Percentiles rank a stretch among this genome's conserved stretches.
Evolutionary conservation across 1,140 invertebrate genomes (phyloP).

Genomic region (Tetramorium parvispinum): DNA sequence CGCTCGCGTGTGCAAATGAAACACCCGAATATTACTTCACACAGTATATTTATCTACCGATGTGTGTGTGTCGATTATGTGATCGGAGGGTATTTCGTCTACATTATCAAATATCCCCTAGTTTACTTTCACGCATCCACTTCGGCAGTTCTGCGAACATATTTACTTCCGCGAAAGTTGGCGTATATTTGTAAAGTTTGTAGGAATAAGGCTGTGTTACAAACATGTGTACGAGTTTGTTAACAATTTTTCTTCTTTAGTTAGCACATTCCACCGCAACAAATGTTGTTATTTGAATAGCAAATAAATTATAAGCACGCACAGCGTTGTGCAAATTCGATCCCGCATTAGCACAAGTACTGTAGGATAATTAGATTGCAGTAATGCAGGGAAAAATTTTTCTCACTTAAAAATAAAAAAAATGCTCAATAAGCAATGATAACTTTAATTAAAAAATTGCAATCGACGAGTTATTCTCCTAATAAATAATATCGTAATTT

Average conservation of each 20-base stretch:
- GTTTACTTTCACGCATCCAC: constrained; percentile 45
- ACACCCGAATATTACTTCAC: constrained; percentile 45
- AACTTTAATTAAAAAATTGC: background rate
- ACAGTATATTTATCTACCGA: constrained; percentile 60
- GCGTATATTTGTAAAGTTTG: constrained; percentile 1
- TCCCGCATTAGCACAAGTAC: background rate
- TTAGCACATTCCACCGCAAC: background rate
- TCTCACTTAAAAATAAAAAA: background rate
- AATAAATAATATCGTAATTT: background rate
- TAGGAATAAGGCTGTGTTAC: background rate
- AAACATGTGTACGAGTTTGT: constrained; percentile 2
- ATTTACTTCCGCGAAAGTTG: constrained; percentile 29
- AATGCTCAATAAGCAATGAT: background rate
- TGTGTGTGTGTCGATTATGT: constrained; percentile 49
- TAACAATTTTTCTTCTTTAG: background rate
- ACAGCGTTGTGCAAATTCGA: background rate
- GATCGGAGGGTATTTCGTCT: constrained; percentile 6
- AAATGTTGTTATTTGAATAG: background rate
- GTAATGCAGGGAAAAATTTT: background rate
- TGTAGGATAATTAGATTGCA: background rate
- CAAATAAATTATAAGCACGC: background rate
- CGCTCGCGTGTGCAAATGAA: background rate
- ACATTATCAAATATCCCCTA: constrained; percentile 39
- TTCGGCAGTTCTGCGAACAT: constrained; percentile 28
- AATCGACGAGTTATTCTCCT: background rate